These are phyloP conservation scores for Varanus salvator DNA, from an alignment of 2,113 vertebrate species.

Conservation along the genomic window DNA sequence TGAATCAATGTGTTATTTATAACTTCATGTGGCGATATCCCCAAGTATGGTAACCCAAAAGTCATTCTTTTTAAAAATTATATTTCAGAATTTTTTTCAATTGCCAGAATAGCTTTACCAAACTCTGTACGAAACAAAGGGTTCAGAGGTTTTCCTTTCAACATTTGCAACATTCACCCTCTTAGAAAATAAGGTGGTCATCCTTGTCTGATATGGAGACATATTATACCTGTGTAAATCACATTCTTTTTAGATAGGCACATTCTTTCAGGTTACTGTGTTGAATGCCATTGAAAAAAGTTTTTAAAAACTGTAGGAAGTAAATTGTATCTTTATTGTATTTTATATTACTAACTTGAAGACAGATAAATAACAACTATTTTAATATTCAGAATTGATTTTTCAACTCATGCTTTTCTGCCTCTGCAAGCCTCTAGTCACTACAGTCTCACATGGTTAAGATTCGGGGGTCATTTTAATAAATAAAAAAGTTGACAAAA, in stretches of 20 bases:
- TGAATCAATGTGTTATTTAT: constrained; percentile 51
- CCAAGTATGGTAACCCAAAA: constrained; percentile 24
- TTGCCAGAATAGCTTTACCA: background rate
- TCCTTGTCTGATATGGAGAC: background rate
- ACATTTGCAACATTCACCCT: background rate
- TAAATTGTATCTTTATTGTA: background rate
- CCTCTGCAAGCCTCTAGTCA: background rate
- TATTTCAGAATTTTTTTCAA: background rate
- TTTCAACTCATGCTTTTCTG: background rate
- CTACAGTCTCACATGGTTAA: background rate
- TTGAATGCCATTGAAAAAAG: background rate
- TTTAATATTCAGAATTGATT: background rate
- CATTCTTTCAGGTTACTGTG: background rate
- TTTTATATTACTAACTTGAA: background rate
- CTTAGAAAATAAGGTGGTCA: background rate
- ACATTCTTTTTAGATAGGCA: background rate
- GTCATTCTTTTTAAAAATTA: too few relatives aligned
- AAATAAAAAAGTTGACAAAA: background rate
- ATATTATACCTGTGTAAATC: background rate
- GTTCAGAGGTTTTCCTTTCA: background rate
- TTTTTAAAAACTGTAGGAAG: background rate
- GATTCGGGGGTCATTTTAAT: background rate
- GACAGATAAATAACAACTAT: background rate
- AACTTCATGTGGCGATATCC: constrained; percentile 30
- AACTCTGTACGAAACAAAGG: background rate